Evolutionary conservation across 2,113 vertebrate species (phyloP), one percentile per base, ranked within the genome.

Genomic region (Pionites leucogaster): DNA sequence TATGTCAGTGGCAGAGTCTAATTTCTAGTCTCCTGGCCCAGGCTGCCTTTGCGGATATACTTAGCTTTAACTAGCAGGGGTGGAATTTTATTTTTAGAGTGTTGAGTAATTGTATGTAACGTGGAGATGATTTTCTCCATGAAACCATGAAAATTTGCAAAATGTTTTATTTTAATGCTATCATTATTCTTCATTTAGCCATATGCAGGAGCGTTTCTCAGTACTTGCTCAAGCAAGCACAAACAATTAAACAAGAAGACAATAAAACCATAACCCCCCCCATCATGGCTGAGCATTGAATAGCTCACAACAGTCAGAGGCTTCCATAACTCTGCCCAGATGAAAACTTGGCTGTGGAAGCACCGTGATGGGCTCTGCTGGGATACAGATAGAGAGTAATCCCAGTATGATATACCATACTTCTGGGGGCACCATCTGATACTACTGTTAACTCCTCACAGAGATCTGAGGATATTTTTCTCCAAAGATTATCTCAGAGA

Each of bases 121-220:
- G 6, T 35, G 22, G 20, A 80, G 63, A 72, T 76, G 0, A 75
- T 93, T 95, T 93, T 93, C 60, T 95, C 50, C 31, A 17, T 68
- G 64, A 82, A 95, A 88, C 78, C 37, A 2, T 87, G 62, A 86
- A 92, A 85, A 89, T 49, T 46, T 77, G 46, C 33, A 62, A 52
- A 80, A 70, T 59, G 23, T 11, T 63, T 92, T 86, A 90, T 94
- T 87, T 41, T 39, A 57, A 76, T 67, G 67, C 49, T 87, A 15
- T 74, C 49, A 39, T 95, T 96, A 60, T 75, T 95, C 50, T 81
- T 96, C 86, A 84, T 96, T 93, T 93, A 92, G 79, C 89, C 75
- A 49, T 87, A 70, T 88, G 68, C 52, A 77, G 92, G 60, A 69
- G 47, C 2, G 1, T 92, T 95, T 93, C 86, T 84, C 57, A 65